Evolutionary conservation across 2,797 vertebrate species (phyloP).

Genomic region (Phaenicophaeus curvirostris): DNA sequence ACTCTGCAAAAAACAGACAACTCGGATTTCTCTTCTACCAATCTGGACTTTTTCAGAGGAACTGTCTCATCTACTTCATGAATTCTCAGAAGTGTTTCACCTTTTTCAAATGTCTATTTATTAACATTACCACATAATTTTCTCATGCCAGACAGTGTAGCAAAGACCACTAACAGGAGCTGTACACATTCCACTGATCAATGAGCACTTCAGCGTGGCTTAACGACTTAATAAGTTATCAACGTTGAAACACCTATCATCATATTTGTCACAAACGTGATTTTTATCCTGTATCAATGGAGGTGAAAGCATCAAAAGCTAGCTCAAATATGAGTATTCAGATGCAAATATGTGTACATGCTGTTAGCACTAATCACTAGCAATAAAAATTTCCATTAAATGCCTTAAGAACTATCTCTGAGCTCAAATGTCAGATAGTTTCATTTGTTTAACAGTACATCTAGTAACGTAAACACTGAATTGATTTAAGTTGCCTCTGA

Average conservation of each 20-base stretch:
- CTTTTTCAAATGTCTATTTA: conserved; percentile 25
- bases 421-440: background rate
- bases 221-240: background rate
- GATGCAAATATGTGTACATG: background rate
- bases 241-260: background rate
- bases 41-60: background rate
- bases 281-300: background rate
- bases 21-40: background rate
- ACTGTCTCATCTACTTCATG: background rate
- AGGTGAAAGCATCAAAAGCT: background rate
- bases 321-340: background rate
- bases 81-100: background rate
- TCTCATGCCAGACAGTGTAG: background rate
- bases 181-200: background rate
- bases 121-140: conserved; percentile 21
- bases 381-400: background rate
- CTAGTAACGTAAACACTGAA: background rate
- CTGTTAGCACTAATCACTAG: background rate
- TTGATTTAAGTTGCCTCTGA: background rate
- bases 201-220: background rate
- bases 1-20: background rate
- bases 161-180: background rate
- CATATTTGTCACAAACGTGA: background rate
- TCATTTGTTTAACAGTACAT: background rate
- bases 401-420: background rate